These are phyloP conservation scores for Phrynocephalus forsythii DNA, from an alignment of 2,797 vertebrate species.

Conservation along the genomic window DNA sequence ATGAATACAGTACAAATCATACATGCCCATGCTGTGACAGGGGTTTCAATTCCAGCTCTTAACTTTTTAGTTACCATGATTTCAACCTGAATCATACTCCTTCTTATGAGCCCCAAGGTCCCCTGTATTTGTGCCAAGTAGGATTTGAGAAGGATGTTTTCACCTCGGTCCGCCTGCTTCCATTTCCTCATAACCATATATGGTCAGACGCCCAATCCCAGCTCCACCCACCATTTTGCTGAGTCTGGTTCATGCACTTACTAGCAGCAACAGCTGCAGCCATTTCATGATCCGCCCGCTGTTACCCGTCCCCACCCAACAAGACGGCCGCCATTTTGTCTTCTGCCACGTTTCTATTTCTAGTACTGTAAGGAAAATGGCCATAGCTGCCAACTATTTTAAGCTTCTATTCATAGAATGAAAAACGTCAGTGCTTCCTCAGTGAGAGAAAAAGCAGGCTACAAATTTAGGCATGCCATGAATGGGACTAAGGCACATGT, in stretches of 20 bases:
- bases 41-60: fast-evolving
- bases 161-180: not conserved
- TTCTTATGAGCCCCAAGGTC: not conserved
- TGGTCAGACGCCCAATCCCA: not conserved
- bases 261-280: slow-evolving; percentile 50
- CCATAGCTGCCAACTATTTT: fast-evolving
- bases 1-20: fast-evolving
- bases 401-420: not conserved
- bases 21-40: not conserved
- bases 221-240: slow-evolving; percentile 53
- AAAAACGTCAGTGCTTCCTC: fast-evolving
- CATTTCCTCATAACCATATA: slow-evolving; percentile 44
- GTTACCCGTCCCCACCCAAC: not conserved
- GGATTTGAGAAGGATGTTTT: not conserved
- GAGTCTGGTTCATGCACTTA: slow-evolving; percentile 41
- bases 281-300: slow-evolving; percentile 60
- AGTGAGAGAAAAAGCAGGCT: not conserved
- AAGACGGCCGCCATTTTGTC: slow-evolving; percentile 49
- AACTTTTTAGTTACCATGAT: fast-evolving
- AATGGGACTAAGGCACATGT: not conserved
- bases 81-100: fast-evolving
- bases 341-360: slow-evolving; percentile 60
- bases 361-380: not conserved
- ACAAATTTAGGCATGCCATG: not conserved
- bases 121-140: not conserved